Conservation (phyloP, 2,113 vertebrate genomes). For the Cyprinodon variegatus region DNA sequence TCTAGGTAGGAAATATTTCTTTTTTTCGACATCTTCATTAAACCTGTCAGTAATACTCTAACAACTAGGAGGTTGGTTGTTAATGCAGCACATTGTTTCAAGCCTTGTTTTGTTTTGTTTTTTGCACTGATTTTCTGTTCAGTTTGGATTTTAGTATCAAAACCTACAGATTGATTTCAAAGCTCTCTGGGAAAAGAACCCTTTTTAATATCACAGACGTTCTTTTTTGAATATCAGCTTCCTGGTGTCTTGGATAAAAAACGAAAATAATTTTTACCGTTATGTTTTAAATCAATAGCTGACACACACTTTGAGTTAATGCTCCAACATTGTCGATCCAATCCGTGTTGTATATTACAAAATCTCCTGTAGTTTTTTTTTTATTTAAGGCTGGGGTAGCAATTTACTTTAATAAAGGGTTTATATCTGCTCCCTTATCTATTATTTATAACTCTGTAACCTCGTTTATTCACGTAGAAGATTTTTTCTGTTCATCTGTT, state of each 20-base stretch:
- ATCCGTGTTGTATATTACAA: not conserved
- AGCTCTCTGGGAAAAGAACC: not conserved
- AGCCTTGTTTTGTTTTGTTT: not conserved
- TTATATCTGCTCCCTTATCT: not conserved
- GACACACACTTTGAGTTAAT: not conserved
- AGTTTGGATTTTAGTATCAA: not conserved
- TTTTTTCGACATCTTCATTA: not conserved
- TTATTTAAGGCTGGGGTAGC: not conserved
- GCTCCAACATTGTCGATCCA: not conserved
- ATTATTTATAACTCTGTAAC: not conserved
- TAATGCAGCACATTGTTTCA: not conserved
- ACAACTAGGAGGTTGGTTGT: not conserved
- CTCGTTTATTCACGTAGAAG: no score
- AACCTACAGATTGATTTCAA: not conserved
- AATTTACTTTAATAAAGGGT: not conserved
- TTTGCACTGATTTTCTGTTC: not conserved
- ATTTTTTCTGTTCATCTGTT: no score
- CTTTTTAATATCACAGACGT: not conserved
- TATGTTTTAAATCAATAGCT: not conserved
- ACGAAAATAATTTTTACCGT: not conserved
- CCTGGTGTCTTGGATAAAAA: not conserved
- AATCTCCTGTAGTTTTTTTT: not conserved
- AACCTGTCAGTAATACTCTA: not conserved
- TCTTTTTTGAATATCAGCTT: not conserved
- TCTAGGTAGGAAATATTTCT: no score